Evolutionary conservation across 2,113 vertebrate genomes (phyloP), one percentile per base, ranked within the genome.

Genomic region (Oenanthe oenanthe): DNA sequence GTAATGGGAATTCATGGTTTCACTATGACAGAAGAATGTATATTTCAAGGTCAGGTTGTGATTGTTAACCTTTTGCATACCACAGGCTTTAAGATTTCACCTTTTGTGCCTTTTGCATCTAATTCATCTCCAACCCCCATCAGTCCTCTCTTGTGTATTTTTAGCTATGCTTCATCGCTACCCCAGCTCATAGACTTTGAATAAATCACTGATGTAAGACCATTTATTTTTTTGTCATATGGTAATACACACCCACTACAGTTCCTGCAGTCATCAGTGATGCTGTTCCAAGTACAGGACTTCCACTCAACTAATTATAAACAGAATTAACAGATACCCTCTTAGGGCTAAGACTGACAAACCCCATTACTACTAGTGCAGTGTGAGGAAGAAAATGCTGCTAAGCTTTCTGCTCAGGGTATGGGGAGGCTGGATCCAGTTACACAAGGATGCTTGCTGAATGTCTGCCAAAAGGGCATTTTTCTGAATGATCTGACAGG

Each of bases 401-500:
- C 94, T 96, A 56, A 98, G 96, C 88, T 98, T 95, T 43, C 40
- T 43, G 10, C 58, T 43, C 25, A 72, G 58, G 43, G 71, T 45
- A 9, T 43, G 43, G 32, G 19, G 60, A 43, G 42, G 62, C 13
- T 89, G 76, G 43, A 97, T 79, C 83, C 87, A 85, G n/a, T 91
- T 89, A 88, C 96, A 98, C 63, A 98, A 93, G 72, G 83, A 95
- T 6, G 86, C 92, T 92, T 98, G 97, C 45, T 98, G 98, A 91
- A 98, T 71, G 12, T 97, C 97, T 38, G 93, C 98, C 85, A 98
- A 89, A 90, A 98, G 47, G 50, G 95, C 95, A 57, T 98, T 98
- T 95, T 98, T 98, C 96, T 99, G 98, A 82, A 91, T 92, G 29
- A 98, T 88, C 94, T 98, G 98, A 93, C 97, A 98, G 63, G 97